Conservation (phyloP, 2,888 invertebrate species). For the Biston stratarius region DNA sequence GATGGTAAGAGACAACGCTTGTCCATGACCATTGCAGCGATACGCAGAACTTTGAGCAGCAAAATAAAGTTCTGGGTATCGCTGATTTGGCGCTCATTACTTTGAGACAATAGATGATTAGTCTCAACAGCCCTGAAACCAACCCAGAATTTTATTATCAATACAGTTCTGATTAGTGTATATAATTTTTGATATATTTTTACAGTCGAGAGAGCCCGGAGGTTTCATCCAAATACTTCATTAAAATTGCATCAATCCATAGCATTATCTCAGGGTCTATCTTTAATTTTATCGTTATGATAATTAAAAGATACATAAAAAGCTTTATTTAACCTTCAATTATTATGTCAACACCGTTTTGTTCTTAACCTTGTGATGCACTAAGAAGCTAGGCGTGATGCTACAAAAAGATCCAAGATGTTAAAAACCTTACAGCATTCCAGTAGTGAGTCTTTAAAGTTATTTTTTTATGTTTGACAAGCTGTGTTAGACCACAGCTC, state of each 20-base stretch:
- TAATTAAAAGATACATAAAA: conserved; percentile 36
- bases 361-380: conserved; percentile 1
- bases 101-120: too few relatives aligned
- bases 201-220: not conserved
- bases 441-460: too few relatives aligned
- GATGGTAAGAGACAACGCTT: too few relatives aligned
- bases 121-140: too few relatives aligned
- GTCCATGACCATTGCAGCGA: too few relatives aligned
- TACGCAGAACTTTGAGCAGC: too few relatives aligned
- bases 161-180: too few relatives aligned
- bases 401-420: not conserved
- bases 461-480: too few relatives aligned
- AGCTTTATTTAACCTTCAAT: conserved; percentile 31
- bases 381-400: not conserved
- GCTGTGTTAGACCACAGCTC: too few relatives aligned
- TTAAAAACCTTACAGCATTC: not conserved
- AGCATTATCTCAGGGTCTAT: conserved; percentile 1
- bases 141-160: too few relatives aligned
- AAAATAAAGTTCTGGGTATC: too few relatives aligned
- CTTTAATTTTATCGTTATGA: conserved; percentile 11
- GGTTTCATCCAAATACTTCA: conserved; percentile 5
- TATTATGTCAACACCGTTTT: conserved; percentile 32
- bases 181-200: not conserved
- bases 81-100: too few relatives aligned
- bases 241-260: conserved; percentile 34